Conservation (phyloP, 2,888 invertebrate species). For the Sminthurinus aureus region DNA sequence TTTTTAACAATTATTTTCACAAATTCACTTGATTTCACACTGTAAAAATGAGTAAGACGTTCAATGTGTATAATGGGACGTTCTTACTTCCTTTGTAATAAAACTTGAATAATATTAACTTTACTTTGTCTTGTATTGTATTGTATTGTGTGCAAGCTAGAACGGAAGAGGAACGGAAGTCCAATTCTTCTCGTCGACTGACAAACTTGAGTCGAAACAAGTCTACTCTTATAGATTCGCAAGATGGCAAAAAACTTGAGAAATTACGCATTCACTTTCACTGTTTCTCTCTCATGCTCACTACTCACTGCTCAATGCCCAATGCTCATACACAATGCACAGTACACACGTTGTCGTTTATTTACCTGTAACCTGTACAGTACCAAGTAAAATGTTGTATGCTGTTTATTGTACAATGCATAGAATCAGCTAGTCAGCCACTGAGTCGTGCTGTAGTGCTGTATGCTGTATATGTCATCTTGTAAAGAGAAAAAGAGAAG, state of each 20-base stretch:
- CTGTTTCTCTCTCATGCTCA: conserved; percentile 29
- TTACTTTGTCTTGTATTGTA: neutral
- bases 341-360: no score
- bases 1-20: neutral
- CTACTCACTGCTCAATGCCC: neutral
- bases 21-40: neutral
- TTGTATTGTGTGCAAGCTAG: conserved; percentile 24
- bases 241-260: conserved; percentile 42
- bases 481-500: neutral
- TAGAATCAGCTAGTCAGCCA: no score
- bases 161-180: neutral
- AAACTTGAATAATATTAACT: neutral
- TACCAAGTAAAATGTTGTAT: neutral
- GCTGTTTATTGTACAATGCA: no score
- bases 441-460: neutral
- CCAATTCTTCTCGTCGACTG: conserved; percentile 36
- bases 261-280: conserved; percentile 48
- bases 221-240: conserved; percentile 55
- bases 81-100: neutral
- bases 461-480: no score
- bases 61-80: neutral
- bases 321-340: neutral
- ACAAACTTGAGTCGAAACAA: conserved; percentile 23
- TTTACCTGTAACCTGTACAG: neutral
- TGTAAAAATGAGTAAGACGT: neutral